Conservation (phyloP, 64 coral and sea anemone genomes). For the Trachythela sp. region DNA sequence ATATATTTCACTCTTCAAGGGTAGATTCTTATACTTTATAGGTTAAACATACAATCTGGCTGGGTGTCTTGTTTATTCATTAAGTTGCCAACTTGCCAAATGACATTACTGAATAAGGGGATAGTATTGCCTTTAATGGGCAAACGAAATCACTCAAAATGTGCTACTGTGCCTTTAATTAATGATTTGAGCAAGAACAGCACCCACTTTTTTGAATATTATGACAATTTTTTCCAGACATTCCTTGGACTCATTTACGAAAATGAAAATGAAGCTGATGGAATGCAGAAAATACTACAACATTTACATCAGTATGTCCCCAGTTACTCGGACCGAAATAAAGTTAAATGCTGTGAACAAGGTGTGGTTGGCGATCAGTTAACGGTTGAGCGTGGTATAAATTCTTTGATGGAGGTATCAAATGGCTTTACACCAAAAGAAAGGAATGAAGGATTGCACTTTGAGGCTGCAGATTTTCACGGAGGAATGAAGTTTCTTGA, state of each 20-base stretch:
- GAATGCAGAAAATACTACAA: not conserved
- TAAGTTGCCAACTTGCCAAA: too few relatives aligned
- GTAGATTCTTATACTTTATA: too few relatives aligned
- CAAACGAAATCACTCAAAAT: not conserved
- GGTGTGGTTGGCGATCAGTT: conserved; percentile 11
- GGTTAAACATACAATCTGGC: too few relatives aligned
- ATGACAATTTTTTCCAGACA: not conserved
- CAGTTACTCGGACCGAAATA: not conserved
- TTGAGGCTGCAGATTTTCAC: conserved; percentile 10
- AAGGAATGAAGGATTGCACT: not conserved
- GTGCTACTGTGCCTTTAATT: not conserved
- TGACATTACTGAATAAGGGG: too few relatives aligned
- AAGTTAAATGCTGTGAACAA: conserved; percentile 14
- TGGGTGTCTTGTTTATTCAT: too few relatives aligned
- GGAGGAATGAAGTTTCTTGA: conserved; percentile 30
- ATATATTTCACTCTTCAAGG: too few relatives aligned
- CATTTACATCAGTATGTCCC: conserved; percentile 8
- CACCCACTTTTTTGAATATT: not conserved
- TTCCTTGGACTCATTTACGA: conserved; percentile 8
- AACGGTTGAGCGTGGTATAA: conserved; percentile 14
- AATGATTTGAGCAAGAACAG: not conserved
- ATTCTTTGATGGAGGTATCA: not conserved
- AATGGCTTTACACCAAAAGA: conserved; percentile 18
- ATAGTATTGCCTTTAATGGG: too few relatives aligned
- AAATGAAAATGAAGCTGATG: conserved; percentile 26